phyloP scores from a whole-genome alignment of 2,797 vertebrate genomes.

The Microctenopoma stevenorrisi region DNA sequence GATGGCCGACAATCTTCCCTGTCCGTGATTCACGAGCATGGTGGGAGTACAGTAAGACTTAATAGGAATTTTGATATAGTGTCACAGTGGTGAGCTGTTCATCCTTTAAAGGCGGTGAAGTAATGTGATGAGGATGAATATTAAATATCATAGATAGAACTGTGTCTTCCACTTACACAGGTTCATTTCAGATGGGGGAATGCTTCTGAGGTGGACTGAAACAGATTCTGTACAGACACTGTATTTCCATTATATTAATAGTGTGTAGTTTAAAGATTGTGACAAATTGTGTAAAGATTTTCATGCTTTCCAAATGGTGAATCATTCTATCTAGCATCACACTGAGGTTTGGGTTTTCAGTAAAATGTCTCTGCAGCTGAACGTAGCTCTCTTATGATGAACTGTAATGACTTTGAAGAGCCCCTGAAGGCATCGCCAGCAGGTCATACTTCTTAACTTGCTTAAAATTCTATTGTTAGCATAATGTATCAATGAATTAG shows the following conservation, averaged over 20 bases:
- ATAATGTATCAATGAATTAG: background rate
- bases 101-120: slow-evolving; percentile 10
- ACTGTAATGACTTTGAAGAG: background rate
- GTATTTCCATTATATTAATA: background rate
- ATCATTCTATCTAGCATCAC: too few relatives aligned
- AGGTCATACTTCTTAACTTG: background rate
- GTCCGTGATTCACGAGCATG: slow-evolving; percentile 50
- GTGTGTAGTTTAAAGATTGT: too few relatives aligned
- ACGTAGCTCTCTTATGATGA: background rate
- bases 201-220: too few relatives aligned
- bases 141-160: too few relatives aligned
- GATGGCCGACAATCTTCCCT: slow-evolving; percentile 24
- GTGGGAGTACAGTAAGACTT: slow-evolving; percentile 52
- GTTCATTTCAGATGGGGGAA: background rate
- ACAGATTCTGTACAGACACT: background rate
- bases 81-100: slow-evolving; percentile 24
- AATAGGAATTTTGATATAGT: slow-evolving; percentile 47
- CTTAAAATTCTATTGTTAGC: background rate
- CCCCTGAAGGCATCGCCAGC: background rate
- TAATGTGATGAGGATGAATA: background rate
- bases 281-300: background rate
- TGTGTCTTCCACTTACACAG: background rate
- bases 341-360: too few relatives aligned
- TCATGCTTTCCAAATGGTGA: background rate
- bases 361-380: too few relatives aligned